These are phyloP conservation scores for Bicyclus anynana DNA, from an alignment of 1,140 invertebrate species.

Conservation along the genomic window DNA sequence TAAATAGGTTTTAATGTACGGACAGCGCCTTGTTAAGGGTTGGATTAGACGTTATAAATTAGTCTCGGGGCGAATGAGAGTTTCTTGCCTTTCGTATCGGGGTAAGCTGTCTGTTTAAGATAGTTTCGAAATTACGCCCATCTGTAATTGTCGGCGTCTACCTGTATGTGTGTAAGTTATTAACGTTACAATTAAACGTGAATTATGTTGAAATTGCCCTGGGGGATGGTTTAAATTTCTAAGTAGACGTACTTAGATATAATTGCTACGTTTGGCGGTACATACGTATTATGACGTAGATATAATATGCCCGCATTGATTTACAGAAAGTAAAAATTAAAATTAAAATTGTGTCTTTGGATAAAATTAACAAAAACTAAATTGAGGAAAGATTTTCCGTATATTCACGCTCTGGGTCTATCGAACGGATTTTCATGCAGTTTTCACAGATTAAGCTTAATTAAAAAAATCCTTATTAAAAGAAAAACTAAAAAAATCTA, in stretches of 20 bases:
- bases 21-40: constrained; percentile 65
- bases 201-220: not conserved
- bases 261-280: too few species aligned
- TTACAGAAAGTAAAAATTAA: too few species aligned
- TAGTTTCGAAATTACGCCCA: constrained; percentile 27
- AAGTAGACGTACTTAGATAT: not conserved
- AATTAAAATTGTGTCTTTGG: too few species aligned
- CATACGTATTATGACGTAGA: too few species aligned
- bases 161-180: not conserved
- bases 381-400: too few species aligned
- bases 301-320: too few species aligned
- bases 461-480: too few species aligned
- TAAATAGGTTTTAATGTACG: constrained; percentile 50
- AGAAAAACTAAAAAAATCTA: too few species aligned
- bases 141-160: constrained; percentile 2
- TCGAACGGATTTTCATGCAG: too few species aligned
- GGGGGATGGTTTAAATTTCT: not conserved
- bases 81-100: constrained; percentile 39
- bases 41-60: constrained; percentile 70
- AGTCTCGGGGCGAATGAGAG: constrained; percentile 50
- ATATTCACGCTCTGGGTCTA: too few species aligned
- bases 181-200: not conserved
- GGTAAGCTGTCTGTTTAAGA: constrained; percentile 24
- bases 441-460: too few species aligned
- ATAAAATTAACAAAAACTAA: too few species aligned